These are phyloP conservation scores for Fratercula arctica DNA, from an alignment of 2,797 vertebrate genomes.

Conservation along the genomic window DNA sequence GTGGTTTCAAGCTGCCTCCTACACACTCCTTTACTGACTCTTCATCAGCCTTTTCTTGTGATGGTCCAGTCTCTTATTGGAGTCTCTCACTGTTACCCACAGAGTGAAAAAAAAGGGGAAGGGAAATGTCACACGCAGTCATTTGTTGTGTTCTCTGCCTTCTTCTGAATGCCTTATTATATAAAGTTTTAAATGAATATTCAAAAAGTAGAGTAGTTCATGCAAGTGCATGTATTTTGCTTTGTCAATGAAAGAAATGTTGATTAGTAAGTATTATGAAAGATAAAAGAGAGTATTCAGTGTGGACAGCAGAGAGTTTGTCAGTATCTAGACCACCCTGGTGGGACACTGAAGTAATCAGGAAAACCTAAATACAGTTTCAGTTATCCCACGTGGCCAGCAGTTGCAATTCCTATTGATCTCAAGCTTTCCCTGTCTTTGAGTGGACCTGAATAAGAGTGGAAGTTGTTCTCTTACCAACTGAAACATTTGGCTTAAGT, in stretches of 20 bases:
- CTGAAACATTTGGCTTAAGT: not conserved
- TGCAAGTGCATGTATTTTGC: not conserved
- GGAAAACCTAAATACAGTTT: not conserved
- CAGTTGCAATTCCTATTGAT: not conserved
- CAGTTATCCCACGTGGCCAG: not conserved
- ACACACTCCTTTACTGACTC: not conserved
- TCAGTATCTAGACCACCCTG: not conserved
- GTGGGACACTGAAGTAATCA: not conserved
- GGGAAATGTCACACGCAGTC: fast-evolving
- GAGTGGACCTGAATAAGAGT: not conserved
- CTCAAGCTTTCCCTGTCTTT: not conserved
- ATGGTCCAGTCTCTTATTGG: not conserved
- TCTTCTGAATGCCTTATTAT: not conserved
- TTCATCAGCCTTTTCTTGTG: not conserved
- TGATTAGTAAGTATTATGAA: not conserved
- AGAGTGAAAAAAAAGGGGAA: not conserved
- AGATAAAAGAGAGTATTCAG: not conserved
- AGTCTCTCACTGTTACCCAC: not conserved
- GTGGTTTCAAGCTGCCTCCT: not conserved
- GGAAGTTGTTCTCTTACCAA: not conserved
- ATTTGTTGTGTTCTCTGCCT: not conserved
- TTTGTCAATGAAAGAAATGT: not conserved
- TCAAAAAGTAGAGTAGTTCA: not conserved
- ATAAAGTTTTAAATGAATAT: not conserved
- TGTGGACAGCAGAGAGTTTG: not conserved